These are phyloP conservation scores for Polyergus mexicanus DNA, from an alignment of 1,140 invertebrate genomes.

Conservation along the genomic window DNA sequence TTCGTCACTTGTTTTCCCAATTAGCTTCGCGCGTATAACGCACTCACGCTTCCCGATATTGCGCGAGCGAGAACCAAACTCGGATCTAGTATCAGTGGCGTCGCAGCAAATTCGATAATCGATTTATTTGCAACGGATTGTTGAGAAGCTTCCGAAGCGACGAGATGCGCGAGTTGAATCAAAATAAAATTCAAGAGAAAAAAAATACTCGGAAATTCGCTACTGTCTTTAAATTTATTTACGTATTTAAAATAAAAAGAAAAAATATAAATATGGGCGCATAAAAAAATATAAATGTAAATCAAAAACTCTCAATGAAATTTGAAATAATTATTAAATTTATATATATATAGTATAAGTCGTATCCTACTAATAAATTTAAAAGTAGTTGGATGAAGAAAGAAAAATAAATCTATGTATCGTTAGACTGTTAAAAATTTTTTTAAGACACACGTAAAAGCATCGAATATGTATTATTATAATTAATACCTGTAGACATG, in stretches of 20 bases:
- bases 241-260: no score
- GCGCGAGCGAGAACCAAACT: slow-evolving; percentile 15
- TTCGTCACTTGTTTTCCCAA: slow-evolving; percentile 45
- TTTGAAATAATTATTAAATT: no score
- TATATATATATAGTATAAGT: no score
- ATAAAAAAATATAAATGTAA: not conserved
- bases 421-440: not conserved
- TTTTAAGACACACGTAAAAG: not conserved
- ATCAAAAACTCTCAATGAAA: not conserved
- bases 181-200: not conserved
- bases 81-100: slow-evolving; percentile 39
- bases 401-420: not conserved
- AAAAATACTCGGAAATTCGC: not conserved
- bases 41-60: slow-evolving; percentile 17
- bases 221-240: not conserved
- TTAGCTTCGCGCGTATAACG: slow-evolving; percentile 57
- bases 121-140: slow-evolving; percentile 15
- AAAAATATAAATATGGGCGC: no score
- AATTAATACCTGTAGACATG: not conserved
- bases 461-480: not conserved
- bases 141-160: not conserved
- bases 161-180: not conserved
- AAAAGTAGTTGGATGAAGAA: not conserved
- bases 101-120: not conserved
- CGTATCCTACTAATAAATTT: no score